These are phyloP conservation scores for Channa maculata DNA, from an alignment of 2,113 vertebrate genomes.

Conservation along the genomic window DNA sequence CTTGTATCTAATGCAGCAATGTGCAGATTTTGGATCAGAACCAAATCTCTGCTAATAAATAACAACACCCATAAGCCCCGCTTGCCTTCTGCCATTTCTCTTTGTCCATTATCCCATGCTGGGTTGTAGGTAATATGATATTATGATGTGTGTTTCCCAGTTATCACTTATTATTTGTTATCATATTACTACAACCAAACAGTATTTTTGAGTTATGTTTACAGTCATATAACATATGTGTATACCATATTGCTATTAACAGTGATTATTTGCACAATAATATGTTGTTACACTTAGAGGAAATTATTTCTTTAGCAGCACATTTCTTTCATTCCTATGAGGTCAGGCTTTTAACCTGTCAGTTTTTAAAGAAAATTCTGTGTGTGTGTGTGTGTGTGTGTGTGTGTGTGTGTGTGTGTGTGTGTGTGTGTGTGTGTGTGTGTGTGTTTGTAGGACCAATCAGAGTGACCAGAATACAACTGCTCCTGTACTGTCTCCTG, in stretches of 20 bases:
- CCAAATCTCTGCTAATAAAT: background rate
- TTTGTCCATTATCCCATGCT: background rate
- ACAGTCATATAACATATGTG: no score
- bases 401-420: background rate
- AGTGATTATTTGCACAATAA: no score
- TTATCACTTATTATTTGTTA: no score
- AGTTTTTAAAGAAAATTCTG: no score
- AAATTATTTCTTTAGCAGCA: no score
- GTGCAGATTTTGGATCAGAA: background rate
- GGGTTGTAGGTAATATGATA: background rate
- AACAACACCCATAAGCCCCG: background rate
- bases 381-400: no score
- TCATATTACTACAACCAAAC: no score
- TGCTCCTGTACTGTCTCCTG: conserved; percentile 71
- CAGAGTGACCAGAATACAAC: conserved; percentile 66
- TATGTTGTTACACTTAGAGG: no score
- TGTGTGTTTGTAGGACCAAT: conserved; percentile 68
- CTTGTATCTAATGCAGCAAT: background rate
- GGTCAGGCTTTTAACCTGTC: no score
- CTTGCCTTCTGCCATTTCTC: background rate
- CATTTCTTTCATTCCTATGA: no score
- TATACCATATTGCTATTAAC: no score
- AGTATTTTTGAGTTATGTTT: no score
- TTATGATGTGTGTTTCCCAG: background rate
- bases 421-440: conserved; percentile 3